These are phyloP conservation scores for Dynastes tityus DNA, from an alignment of 2,888 invertebrate genomes.

Conservation along the genomic window DNA sequence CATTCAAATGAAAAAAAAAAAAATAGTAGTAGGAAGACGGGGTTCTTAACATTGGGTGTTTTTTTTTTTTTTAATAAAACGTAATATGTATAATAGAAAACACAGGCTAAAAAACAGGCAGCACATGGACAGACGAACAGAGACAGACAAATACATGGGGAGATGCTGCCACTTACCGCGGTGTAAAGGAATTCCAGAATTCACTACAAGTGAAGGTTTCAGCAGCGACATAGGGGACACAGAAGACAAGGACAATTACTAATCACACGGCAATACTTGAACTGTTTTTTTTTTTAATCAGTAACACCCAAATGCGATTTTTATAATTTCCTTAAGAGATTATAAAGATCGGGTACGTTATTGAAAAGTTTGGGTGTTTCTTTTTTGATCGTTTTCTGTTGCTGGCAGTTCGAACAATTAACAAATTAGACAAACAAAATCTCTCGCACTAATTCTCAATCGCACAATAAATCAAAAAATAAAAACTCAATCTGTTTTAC, in stretches of 20 bases:
- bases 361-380: neutral
- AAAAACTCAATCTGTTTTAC: constrained; percentile 32
- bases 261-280: constrained; percentile 70
- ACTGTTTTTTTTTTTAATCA: constrained; percentile 22
- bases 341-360: neutral
- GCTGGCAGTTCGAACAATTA: constrained; percentile 51
- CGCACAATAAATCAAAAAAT: constrained; percentile 65
- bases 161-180: constrained; percentile 91
- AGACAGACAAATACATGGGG: constrained; percentile 69
- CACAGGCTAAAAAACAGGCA: constrained; percentile 68
- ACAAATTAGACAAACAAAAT: constrained; percentile 60
- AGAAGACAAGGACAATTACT: constrained; percentile 73
- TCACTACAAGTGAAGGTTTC: constrained; percentile 82
- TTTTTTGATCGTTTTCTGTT: constrained; percentile 22
- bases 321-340: neutral
- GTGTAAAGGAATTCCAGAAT: constrained; percentile 99
- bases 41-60: constrained; percentile 66
- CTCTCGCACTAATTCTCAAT: constrained; percentile 54
- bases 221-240: constrained; percentile 83
- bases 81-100: constrained; percentile 40
- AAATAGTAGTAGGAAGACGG: constrained; percentile 62
- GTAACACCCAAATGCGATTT: neutral
- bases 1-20: constrained; percentile 68
- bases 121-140: constrained; percentile 70
- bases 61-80: constrained; percentile 18